Conservation (phyloP, 2,888 invertebrate genomes). For the Cremastobaeus sp. region DNA sequence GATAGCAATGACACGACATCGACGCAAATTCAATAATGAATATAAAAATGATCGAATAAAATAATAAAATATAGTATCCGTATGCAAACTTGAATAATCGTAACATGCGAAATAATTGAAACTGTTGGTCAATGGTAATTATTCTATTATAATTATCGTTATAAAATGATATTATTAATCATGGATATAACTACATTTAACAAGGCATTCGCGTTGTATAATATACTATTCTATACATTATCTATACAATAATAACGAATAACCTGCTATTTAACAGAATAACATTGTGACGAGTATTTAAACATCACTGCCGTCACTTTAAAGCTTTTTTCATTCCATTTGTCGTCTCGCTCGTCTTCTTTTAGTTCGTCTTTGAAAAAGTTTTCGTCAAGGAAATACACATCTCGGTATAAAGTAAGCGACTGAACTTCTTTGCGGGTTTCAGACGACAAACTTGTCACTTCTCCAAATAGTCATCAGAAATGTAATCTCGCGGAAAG, state of each 20-base stretch:
- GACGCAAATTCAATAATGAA: constrained; percentile 53
- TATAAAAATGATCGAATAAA: constrained; percentile 49
- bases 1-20: constrained; percentile 62
- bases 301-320: constrained; percentile 59
- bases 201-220: constrained; percentile 61
- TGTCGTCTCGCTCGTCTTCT: constrained; percentile 11
- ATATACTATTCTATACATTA: constrained; percentile 66
- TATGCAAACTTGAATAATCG: constrained; percentile 53
- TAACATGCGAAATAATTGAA: constrained; percentile 56
- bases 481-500: constrained; percentile 8
- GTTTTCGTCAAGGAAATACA: constrained; percentile 6
- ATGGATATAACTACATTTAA: constrained; percentile 61
- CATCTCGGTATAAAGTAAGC: constrained; percentile 3
- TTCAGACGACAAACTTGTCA: constrained; percentile 11
- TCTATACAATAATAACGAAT: constrained; percentile 67
- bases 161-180: constrained; percentile 60
- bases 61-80: constrained; percentile 58
- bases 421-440: constrained; percentile 3
- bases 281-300: constrained; percentile 60
- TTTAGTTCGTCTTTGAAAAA: neutral
- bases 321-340: constrained; percentile 59
- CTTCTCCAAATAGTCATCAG: constrained; percentile 3
- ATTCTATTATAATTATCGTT: constrained; percentile 55
- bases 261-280: constrained; percentile 59
- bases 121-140: constrained; percentile 57